phyloP scores from a whole-genome alignment of 2,797 vertebrate genomes.

The Malurus leucopterus region DNA sequence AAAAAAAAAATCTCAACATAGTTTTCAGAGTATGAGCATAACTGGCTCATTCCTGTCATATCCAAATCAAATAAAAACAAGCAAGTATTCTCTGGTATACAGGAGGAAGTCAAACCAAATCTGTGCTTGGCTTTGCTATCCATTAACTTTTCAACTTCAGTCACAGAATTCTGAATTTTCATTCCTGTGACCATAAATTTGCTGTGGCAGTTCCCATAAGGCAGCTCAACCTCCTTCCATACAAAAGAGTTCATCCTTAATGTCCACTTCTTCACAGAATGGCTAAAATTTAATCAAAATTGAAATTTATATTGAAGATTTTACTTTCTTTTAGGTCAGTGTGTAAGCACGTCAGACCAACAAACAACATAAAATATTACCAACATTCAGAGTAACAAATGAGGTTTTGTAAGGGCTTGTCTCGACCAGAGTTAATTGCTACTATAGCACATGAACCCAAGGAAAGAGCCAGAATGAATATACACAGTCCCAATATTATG shows the following conservation, averaged over 20 bases:
- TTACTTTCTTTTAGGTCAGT: not conserved
- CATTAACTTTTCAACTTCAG: not conserved
- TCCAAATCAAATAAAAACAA: not conserved
- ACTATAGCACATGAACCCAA: fast-evolving
- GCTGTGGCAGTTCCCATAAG: not conserved
- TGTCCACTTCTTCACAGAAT: not conserved
- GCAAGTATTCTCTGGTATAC: not conserved
- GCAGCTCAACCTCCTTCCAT: not conserved
- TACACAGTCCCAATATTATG: not conserved
- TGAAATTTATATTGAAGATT: not conserved
- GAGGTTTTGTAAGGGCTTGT: not conserved
- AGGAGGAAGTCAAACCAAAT: not conserved
- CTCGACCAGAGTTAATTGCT: not conserved
- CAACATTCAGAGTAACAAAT: not conserved
- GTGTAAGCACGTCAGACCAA: not conserved
- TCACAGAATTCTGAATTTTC: not conserved
- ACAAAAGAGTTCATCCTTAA: not conserved
- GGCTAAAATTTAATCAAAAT: not conserved
- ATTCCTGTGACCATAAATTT: not conserved
- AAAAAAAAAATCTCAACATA: not conserved
- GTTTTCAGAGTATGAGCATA: not conserved
- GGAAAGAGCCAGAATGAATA: not conserved
- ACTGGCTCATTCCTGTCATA: not conserved
- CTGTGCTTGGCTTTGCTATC: not conserved
- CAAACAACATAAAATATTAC: not conserved